phyloP scores from a whole-genome alignment of 1,140 invertebrate species.

The Eulimnadia texana region DNA sequence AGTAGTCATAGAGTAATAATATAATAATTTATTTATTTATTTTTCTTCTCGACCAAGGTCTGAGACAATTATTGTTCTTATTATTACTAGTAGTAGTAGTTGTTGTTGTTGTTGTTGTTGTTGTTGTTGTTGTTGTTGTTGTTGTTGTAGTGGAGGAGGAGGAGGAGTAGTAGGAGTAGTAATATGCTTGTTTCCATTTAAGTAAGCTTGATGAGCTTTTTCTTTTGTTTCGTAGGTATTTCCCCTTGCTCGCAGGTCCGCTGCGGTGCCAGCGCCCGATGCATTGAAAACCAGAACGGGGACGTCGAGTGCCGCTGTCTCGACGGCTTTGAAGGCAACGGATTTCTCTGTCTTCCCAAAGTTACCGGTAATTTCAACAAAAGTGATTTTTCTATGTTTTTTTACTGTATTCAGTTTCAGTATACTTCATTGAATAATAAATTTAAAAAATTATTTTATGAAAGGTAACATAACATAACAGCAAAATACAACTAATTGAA shows the following conservation, averaged over 20 bases:
- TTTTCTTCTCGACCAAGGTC: no score
- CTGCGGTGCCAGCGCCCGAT: slow-evolving; percentile 44
- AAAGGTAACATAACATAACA: no score
- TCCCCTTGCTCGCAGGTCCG: slow-evolving; percentile 33
- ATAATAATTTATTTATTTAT: no score
- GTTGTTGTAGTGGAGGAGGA: no score
- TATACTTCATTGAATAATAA: slow-evolving; percentile 9
- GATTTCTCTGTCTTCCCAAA: slow-evolving; percentile 32
- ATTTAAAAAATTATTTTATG: neutral
- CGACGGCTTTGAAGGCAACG: slow-evolving; percentile 41
- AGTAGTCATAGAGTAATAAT: neutral
- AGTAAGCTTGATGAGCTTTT: slow-evolving; percentile 13
- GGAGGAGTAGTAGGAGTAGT: no score
- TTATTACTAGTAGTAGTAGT: no score
- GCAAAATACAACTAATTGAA: no score
- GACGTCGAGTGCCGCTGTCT: slow-evolving; percentile 40
- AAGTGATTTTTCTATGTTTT: slow-evolving; percentile 1
- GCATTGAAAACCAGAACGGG: slow-evolving; percentile 33
- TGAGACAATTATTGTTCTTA: no score
- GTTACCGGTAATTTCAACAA: slow-evolving; percentile 19
- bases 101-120: no score
- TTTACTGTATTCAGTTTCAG: no score
- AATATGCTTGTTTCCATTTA: neutral
- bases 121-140: no score
- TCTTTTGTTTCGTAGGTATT: slow-evolving; percentile 24